Evolutionary conservation across 2,797 vertebrate genomes (phyloP).

Genomic region (Trachurus trachurus): DNA sequence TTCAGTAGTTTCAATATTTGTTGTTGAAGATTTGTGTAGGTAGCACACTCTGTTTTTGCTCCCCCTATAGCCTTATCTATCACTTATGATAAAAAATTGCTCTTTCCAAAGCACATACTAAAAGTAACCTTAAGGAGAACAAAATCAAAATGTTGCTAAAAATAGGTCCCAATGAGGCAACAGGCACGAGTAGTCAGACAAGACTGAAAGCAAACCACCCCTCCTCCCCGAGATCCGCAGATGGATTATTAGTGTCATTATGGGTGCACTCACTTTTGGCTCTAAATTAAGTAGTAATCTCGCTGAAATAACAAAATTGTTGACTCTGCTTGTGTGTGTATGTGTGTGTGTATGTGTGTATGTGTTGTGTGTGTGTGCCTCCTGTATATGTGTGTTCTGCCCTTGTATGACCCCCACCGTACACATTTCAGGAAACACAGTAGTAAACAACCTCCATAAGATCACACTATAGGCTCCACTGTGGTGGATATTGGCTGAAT

Average conservation of each 20-base stretch:
- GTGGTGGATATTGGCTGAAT: constrained; percentile 40
- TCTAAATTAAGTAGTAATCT: not conserved
- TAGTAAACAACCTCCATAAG: constrained; percentile 30
- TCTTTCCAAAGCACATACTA: not conserved
- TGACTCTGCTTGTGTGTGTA: not conserved
- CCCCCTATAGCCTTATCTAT: not conserved
- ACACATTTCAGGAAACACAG: constrained; percentile 28
- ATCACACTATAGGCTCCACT: constrained; percentile 12
- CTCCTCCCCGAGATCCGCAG: no score
- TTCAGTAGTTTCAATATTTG: not conserved
- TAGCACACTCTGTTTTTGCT: not conserved
- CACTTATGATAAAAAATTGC: not conserved
- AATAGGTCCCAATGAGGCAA: not conserved
- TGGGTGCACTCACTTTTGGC: not conserved
- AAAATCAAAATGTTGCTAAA: not conserved
- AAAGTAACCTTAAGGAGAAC: not conserved
- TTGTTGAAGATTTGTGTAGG: not conserved
- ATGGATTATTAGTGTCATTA: not conserved
- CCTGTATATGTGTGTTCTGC: constrained; percentile 17
- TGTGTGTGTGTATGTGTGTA: constrained; percentile 25
- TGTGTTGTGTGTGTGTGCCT: constrained; percentile 23
- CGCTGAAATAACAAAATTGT: not conserved
- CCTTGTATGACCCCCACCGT: not conserved
- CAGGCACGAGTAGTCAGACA: not conserved
- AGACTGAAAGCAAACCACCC: not conserved